Evolutionary conservation across 2,113 vertebrate species (phyloP).

Genomic region (Dermatemys mawii): DNA sequence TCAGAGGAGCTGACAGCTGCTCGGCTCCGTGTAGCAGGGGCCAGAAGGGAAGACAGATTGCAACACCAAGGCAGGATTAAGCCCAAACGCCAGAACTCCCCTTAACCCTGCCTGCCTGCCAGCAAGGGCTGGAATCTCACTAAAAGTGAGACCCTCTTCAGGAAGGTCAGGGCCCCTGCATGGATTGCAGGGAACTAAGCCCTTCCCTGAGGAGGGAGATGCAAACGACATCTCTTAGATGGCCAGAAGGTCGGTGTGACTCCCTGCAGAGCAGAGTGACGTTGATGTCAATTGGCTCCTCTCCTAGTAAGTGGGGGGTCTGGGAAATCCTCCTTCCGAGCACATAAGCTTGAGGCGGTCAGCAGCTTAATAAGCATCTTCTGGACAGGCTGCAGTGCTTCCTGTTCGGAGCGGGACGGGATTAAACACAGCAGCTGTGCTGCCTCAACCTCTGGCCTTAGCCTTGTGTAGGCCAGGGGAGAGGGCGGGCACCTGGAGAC

Average conservation of each 20-base stretch:
- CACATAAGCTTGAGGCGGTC: not conserved
- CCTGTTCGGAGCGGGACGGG: not conserved
- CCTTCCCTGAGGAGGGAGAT: not conserved
- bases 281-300: not conserved
- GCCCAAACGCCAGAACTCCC: not conserved
- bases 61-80: not conserved
- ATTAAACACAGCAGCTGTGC: constrained; percentile 14
- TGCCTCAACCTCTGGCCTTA: not conserved
- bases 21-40: not conserved
- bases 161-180: not conserved
- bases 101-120: not conserved
- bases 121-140: not conserved
- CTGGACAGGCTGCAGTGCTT: not conserved
- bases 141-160: not conserved
- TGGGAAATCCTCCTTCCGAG: not conserved
- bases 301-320: not conserved
- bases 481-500: not conserved
- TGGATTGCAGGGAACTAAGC: not conserved
- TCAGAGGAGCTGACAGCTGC: not conserved
- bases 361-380: constrained; percentile 51
- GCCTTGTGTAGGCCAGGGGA: not conserved
- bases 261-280: not conserved
- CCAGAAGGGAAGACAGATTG: not conserved
- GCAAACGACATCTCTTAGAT: not conserved
- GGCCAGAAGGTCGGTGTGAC: too few relatives aligned